Base-by-base conservation (phyloP, 2,797 vertebrate genomes). In the Sebastes itinus region DNA sequence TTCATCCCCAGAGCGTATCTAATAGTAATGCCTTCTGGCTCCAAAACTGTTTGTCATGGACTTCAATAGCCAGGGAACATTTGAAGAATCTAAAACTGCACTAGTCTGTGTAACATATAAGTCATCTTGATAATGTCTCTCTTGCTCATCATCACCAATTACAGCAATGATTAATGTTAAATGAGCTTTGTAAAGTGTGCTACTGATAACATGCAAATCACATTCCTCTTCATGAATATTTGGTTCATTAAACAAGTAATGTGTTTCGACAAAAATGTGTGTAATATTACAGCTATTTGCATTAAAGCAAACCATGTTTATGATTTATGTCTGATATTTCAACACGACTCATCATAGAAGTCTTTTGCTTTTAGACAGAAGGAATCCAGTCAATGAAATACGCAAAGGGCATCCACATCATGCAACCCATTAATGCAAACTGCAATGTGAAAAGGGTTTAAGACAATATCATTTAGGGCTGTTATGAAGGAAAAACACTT, bases 241-340 rank as follows among this genome's bases (percentile, higher is more conserved):
- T 77, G 46, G 23, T 33, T 46, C 54, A 75, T 80, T 78, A 69
- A 60, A 59, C 74, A 67, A 65, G 9, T 67, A 71, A 78, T 80
- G 5, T 63, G 60, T 63, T 79, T 74, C 42, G 30, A 27, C 18
- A 56, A 35, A 67, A 66, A 70, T n/a, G 6, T 10, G 32, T 38
- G 12, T 32, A 42, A n/a, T 28, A 38, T 60, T 18, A 55, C 7
- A 28, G 8, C 7, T 52, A 52, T 69, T 64, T 58, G 54, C 35
- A 55, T 13, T 10, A 52, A 23, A 30, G 23, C 49, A 72, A 59
- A 72, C 13, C 12, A n/a, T 28, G 6, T 59, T 49, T 35, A 30
- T 18, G 1, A 73, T 20, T 16, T 35, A 49, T 62, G n/a, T 25
- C 33, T 32, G 22, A 22, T 62, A n/a, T 46, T 63, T 73, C 4